phyloP scores from a whole-genome alignment of 1,140 invertebrate species.

The Oedothorax gibbosus region DNA sequence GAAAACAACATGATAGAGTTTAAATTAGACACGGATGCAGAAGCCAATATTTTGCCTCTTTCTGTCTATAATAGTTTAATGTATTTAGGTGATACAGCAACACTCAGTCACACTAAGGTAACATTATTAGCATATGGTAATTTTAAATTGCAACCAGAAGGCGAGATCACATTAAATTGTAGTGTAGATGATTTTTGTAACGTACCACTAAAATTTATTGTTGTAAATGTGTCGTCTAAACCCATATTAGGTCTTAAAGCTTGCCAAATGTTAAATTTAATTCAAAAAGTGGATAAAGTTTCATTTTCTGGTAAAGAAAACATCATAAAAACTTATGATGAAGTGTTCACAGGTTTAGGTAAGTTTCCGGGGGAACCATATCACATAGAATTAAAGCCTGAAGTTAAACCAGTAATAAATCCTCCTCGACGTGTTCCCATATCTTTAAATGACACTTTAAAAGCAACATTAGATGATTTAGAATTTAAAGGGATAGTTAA shows the following conservation, averaged over 20 bases:
- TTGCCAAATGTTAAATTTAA: constrained; percentile 3
- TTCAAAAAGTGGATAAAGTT: not conserved
- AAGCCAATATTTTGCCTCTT: constrained; percentile 24
- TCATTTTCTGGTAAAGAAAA: not conserved
- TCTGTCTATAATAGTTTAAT: not conserved
- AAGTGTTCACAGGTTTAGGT: constrained; percentile 22
- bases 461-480: constrained; percentile 62
- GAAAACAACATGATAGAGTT: constrained; percentile 7
- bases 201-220: constrained; percentile 2
- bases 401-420: constrained; percentile 27
- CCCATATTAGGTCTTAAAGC: not conserved
- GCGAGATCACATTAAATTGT: constrained; percentile 12
- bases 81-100: not conserved
- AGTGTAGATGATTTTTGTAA: not conserved
- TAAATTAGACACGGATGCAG: constrained; percentile 26
- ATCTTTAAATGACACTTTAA: constrained; percentile 45
- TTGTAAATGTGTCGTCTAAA: not conserved
- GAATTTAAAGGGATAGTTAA: constrained; percentile 63
- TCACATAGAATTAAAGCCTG: constrained; percentile 34
- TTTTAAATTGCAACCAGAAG: constrained; percentile 19
- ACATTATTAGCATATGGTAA: constrained; percentile 16
- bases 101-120: not conserved
- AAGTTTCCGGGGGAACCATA: constrained; percentile 35
- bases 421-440: constrained; percentile 45
- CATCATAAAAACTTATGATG: not conserved